Base-by-base conservation (phyloP, 1,140 invertebrate species). In the Heliconius nattereri region DNA sequence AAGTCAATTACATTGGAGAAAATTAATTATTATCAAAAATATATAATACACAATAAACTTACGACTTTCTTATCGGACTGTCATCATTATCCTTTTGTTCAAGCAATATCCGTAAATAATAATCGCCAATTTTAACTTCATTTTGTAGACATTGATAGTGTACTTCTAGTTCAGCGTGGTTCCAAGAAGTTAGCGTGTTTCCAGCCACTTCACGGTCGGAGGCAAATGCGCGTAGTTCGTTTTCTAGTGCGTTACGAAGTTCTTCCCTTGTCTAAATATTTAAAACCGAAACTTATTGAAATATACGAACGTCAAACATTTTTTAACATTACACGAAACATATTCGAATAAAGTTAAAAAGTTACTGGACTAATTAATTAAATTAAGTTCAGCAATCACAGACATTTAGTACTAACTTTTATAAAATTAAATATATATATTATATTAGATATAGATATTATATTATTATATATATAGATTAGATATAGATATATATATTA, bases 101-200 rank as follows among this genome's bases (percentile, higher is more conserved):
- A 32, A 99, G 95, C 77, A 99, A 95, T 84, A 99, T 95, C 79
- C 99, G 95, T 83, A 99, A 96, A 92, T 99, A 99, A 95, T 99
- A 99, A 94, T 99, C 99, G 40, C 99, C 99, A 89, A 99, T 99
- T 95, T 98, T 98, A 52, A 99, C 98, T 95, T 99, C 99, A 87
- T 99, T 98, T 78, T 97, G 96, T 60, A 99, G 95, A 90, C 98
- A 99, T 85, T 97, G 96, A 95, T 99, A 99, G 81, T 97, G 96
- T 2, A 99, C 96, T 95, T 99, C 98, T 91, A 99, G 99, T 95
- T 99, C 99, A 73, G 97, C 96, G 95, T 99, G 98, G 95, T 99
- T 99, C 99, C 99, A 99, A 0, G 98, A 97, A 2, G 99, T 98
- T 20, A 98, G 95, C 78, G 96, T 96, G 73, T 96, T 96, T 23